Evolutionary conservation across 2,888 invertebrate genomes (phyloP).

Genomic region (Tinea trinotella): DNA sequence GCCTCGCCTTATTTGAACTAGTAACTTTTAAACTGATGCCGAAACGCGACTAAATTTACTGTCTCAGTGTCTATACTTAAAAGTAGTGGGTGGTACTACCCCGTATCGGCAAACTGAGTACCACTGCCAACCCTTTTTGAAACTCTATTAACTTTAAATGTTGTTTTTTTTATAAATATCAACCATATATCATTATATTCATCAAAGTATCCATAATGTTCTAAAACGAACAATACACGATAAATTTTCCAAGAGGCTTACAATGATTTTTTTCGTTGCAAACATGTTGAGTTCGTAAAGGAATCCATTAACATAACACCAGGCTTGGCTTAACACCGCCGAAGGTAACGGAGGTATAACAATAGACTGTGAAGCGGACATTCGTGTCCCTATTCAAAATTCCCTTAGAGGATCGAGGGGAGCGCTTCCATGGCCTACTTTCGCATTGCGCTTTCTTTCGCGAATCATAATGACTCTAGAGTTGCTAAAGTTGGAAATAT

Average conservation of each 20-base stretch:
- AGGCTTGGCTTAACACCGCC: background rate
- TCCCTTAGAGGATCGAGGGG: conserved; percentile 31
- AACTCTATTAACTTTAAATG: too few species aligned
- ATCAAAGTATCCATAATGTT: background rate
- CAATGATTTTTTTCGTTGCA: background rate
- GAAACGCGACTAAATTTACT: too few species aligned
- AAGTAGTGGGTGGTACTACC: too few species aligned
- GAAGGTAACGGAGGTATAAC: conserved; percentile 34
- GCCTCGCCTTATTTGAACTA: too few species aligned
- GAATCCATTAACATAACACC: background rate
- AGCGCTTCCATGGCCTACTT: conserved; percentile 6
- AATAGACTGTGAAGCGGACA: conserved; percentile 38
- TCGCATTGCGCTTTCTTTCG: conserved; percentile 17
- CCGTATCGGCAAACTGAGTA: too few species aligned
- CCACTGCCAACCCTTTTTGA: too few species aligned
- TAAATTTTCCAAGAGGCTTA: background rate
- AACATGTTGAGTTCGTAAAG: background rate
- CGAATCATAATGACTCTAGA: conserved; percentile 52
- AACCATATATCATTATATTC: too few species aligned
- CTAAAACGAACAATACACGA: background rate
- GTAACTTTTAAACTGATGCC: too few species aligned
- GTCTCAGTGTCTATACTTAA: too few species aligned
- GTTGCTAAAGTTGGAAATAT: conserved; percentile 61
- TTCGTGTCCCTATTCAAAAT: conserved; percentile 25
- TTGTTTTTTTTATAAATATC: too few species aligned